These are phyloP conservation scores for Camponotus floridanus DNA, from an alignment of 1,140 invertebrate species.

Conservation along the genomic window DNA sequence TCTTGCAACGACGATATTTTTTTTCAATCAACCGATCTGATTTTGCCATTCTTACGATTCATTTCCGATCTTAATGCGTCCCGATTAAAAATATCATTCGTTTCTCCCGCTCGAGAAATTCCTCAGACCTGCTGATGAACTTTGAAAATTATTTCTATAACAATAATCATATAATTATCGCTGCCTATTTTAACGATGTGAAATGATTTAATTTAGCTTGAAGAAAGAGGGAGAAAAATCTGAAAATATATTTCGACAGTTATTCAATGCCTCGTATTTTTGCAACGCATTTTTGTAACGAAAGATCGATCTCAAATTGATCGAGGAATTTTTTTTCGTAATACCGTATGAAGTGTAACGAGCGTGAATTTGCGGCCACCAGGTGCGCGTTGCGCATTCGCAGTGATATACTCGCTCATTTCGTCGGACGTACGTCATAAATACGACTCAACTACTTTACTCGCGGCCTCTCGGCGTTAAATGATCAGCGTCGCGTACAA, in stretches of 20 bases:
- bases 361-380: conserved; percentile 29
- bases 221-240: not conserved
- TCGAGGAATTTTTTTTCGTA: not conserved
- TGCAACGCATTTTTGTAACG: not conserved
- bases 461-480: not conserved
- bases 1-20: not conserved
- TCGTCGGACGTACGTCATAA: conserved; percentile 19
- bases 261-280: not conserved
- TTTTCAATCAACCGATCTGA: conserved; percentile 18
- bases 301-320: not conserved
- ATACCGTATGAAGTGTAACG: not conserved
- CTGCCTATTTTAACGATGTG: not conserved
- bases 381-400: not conserved
- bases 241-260: not conserved
- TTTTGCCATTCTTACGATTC: conserved; percentile 20
- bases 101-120: not conserved
- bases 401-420: conserved; percentile 50
- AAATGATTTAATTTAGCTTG: not conserved
- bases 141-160: not conserved
- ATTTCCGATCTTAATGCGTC: not conserved
- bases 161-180: not conserved
- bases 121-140: not conserved
- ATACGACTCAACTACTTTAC: conserved; percentile 25
- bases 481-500: not conserved
- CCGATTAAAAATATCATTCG: not conserved